Evolutionary conservation across 1,140 invertebrate species (phyloP).

Genomic region (Cyclargus thomasi): DNA sequence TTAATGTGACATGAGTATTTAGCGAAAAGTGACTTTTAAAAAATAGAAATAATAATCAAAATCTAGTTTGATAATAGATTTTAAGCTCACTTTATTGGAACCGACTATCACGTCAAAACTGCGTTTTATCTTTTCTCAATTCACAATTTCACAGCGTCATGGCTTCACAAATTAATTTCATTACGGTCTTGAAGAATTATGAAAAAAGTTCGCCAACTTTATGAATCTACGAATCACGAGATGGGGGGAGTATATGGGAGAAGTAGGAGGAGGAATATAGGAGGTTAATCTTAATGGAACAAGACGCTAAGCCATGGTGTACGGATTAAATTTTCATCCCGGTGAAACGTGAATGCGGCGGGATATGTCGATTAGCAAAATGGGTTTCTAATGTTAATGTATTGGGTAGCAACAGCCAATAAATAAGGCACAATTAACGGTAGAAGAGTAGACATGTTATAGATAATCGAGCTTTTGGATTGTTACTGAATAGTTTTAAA

Average conservation of each 20-base stretch:
- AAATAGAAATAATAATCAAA: too few species aligned
- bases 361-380: background rate
- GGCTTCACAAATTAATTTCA: background rate
- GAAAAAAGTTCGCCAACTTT: background rate
- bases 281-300: background rate
- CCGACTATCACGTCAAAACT: background rate
- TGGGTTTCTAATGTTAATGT: slow-evolving; percentile 3
- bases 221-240: background rate
- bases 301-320: background rate
- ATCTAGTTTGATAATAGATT: too few species aligned
- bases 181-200: background rate
- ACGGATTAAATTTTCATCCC: background rate
- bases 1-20: too few species aligned
- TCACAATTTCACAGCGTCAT: background rate
- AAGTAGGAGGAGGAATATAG: background rate
- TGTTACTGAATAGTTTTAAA: too few species aligned
- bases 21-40: too few species aligned
- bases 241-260: background rate
- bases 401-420: background rate
- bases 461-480: too few species aligned
- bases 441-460: too few species aligned
- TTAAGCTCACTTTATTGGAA: too few species aligned
- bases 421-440: background rate
- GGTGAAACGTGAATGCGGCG: background rate
- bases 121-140: background rate